Percentiles rank a stretch among this genome's conserved stretches.
phyloP scores from a whole-genome alignment of 2,797 vertebrate species.

The Pseudomugil tenellus region DNA sequence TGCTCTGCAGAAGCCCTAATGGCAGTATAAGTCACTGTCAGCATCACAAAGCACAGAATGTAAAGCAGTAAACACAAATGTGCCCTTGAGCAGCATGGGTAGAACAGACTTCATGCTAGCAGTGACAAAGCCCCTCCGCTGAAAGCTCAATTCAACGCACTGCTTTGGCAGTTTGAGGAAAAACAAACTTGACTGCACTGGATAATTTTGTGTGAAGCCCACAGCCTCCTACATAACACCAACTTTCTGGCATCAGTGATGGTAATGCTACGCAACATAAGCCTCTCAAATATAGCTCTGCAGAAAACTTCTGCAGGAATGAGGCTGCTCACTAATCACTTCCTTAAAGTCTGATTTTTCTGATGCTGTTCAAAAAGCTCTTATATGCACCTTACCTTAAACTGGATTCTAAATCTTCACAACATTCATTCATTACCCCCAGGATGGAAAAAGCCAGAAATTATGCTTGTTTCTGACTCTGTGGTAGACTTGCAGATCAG shows the following conservation, averaged over 20 bases:
- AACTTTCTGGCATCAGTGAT: constrained; percentile 30
- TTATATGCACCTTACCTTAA: constrained; percentile 7
- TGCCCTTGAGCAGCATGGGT: constrained; percentile 30
- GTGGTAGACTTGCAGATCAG: constrained; percentile 46
- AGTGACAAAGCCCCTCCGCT: constrained; percentile 35
- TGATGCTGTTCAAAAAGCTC: constrained; percentile 27
- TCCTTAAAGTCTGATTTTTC: constrained; percentile 14
- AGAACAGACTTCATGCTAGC: constrained; percentile 40
- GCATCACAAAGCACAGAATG: constrained; percentile 36
- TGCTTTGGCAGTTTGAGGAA: constrained; percentile 29
- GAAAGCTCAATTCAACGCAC: constrained; percentile 28
- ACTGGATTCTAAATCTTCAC: constrained; percentile 5
- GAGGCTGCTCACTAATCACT: constrained; percentile 26
- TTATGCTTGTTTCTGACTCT: constrained; percentile 39
- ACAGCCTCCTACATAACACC: constrained; percentile 45
- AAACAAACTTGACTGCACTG: constrained; percentile 9
- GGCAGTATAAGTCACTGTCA: constrained; percentile 44
- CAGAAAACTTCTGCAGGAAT: constrained; percentile 23
- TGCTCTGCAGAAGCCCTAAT: constrained; percentile 20
- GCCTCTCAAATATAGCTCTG: constrained; percentile 54
- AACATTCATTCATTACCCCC: not conserved
- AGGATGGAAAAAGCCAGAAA: constrained; percentile 27
- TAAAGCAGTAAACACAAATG: constrained; percentile 50
- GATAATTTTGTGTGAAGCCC: constrained; percentile 42
- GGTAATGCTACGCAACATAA: constrained; percentile 52